These are phyloP conservation scores for Papilio dardanus DNA, from an alignment of 1,140 invertebrate species.

Conservation along the genomic window DNA sequence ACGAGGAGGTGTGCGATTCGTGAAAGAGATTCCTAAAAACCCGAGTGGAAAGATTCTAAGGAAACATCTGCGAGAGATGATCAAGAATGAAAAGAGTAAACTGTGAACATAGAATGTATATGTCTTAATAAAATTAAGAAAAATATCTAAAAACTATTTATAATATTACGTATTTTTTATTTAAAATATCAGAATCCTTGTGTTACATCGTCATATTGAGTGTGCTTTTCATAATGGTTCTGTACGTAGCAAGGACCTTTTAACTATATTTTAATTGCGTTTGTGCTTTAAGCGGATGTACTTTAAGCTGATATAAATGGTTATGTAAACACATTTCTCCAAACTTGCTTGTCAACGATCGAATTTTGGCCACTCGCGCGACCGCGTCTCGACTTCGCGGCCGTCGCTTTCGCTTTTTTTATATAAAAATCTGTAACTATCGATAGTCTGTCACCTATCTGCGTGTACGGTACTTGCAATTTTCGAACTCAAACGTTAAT, in stretches of 20 bases:
- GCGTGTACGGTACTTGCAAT: background rate
- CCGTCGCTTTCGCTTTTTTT: constrained; percentile 61
- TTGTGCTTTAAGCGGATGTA: background rate
- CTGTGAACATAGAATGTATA: constrained; percentile 42
- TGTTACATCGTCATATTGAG: background rate
- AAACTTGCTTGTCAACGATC: constrained; percentile 54
- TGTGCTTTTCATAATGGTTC: constrained; percentile 13
- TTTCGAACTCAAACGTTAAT: background rate
- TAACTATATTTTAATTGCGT: constrained; percentile 35
- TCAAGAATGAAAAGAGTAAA: constrained; percentile 57
- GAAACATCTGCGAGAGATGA: constrained; percentile 78
- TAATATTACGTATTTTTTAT: too few species aligned
- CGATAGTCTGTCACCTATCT: constrained; percentile 17
- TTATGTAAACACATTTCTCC: constrained; percentile 70
- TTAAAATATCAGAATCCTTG: background rate
- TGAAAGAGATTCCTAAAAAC: constrained; percentile 86
- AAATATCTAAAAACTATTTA: too few species aligned
- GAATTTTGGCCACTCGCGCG: constrained; percentile 62
- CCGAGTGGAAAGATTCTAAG: constrained; percentile 87
- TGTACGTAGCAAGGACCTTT: constrained; percentile 30
- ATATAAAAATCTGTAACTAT: constrained; percentile 41
- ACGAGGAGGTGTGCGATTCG: constrained; percentile 86
- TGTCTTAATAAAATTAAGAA: too few species aligned
- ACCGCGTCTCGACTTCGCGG: constrained; percentile 40
- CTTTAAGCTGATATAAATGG: constrained; percentile 3